Conservation (phyloP, 1,140 invertebrate genomes). For the Zaprionus inermis region DNA sequence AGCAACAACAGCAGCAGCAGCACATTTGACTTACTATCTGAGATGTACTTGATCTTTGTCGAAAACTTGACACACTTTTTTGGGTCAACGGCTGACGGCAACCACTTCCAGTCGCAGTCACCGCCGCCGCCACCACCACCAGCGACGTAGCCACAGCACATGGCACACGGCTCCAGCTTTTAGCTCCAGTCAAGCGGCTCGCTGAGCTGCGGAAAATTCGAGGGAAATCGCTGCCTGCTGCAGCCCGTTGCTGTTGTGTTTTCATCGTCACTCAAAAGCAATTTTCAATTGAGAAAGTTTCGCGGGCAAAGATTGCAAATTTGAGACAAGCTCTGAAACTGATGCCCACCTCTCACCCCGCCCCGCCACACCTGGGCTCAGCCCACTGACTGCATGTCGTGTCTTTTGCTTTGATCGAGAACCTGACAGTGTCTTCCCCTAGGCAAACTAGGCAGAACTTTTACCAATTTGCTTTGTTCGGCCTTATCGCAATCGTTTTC, state of each 20-base stretch:
- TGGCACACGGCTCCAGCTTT: slow-evolving; percentile 66
- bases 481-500: neutral
- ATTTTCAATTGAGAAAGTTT: slow-evolving; percentile 78
- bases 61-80: slow-evolving; percentile 79
- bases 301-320: slow-evolving; percentile 70
- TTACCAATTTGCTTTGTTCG: neutral
- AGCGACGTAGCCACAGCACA: slow-evolving; percentile 1
- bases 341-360: slow-evolving; percentile 11
- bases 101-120: slow-evolving; percentile 35
- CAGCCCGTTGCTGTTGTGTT: slow-evolving; percentile 24
- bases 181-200: slow-evolving; percentile 48
- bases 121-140: no score
- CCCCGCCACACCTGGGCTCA: neutral
- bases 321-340: slow-evolving; percentile 65
- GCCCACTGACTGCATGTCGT: slow-evolving; percentile 14
- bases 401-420: slow-evolving; percentile 50
- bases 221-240: slow-evolving; percentile 47
- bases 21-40: slow-evolving; percentile 65
- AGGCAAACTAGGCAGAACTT: slow-evolving; percentile 48
- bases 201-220: slow-evolving; percentile 50
- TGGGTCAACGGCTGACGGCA: slow-evolving; percentile 69
- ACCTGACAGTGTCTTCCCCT: slow-evolving; percentile 47
- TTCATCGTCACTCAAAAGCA: slow-evolving; percentile 54
- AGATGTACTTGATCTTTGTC: slow-evolving; percentile 78
- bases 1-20: slow-evolving; percentile 15